Conservation (phyloP, 2,888 invertebrate genomes). For the Tipula vernalis region DNA sequence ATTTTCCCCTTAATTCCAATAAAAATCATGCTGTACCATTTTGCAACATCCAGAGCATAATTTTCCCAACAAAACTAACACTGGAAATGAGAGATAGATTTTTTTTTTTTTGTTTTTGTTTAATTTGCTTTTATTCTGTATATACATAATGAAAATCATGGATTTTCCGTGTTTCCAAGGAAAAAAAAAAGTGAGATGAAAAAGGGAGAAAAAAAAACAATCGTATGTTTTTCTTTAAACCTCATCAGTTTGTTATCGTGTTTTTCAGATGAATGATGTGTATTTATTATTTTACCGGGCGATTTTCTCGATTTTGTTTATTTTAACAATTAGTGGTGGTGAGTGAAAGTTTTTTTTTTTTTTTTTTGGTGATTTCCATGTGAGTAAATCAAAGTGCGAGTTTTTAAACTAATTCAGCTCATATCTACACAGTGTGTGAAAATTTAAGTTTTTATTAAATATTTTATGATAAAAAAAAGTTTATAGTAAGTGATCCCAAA, state of each 20-base stretch:
- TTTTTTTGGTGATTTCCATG: background rate
- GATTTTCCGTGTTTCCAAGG: background rate
- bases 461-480: too few species aligned
- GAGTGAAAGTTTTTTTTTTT: background rate
- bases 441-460: too few species aligned
- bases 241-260: constrained; percentile 4
- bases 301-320: background rate
- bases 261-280: background rate
- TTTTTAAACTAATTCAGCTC: background rate
- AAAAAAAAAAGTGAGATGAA: background rate
- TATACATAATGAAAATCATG: background rate
- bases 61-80: background rate
- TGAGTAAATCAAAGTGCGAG: background rate
- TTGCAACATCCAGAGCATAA: background rate
- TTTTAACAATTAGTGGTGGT: background rate
- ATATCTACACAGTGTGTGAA: background rate
- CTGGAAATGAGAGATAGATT: background rate
- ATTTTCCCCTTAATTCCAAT: too few species aligned
- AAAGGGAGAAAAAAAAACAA: background rate
- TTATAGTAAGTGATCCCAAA: too few species aligned
- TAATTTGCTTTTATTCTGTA: background rate
- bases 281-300: background rate
- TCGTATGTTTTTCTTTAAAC: background rate
- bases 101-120: background rate
- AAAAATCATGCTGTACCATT: too few species aligned